phyloP scores from a whole-genome alignment of 35 echinoderm and acorn worm genomes.

The Heliocidaris tuberculata region DNA sequence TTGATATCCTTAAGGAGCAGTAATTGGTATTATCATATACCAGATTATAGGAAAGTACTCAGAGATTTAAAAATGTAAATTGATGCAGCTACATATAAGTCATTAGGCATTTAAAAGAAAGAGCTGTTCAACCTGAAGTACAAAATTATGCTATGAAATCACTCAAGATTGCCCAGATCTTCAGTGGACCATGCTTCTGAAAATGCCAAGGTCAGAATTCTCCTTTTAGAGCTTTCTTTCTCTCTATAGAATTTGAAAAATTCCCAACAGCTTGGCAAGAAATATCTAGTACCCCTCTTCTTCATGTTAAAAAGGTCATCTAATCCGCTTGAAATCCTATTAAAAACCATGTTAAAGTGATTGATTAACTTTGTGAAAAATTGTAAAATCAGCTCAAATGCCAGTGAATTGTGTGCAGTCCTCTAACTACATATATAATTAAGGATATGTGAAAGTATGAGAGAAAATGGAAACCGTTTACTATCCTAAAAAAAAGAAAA shows the following conservation, averaged over 20 bases:
- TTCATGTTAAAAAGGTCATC: constrained; percentile 10
- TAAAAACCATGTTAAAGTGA: too few species aligned
- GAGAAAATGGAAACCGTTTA: too few species aligned
- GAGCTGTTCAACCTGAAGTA: background rate
- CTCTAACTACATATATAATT: too few species aligned
- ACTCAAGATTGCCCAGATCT: background rate
- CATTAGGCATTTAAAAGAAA: background rate
- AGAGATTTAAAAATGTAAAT: background rate
- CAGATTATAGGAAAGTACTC: background rate
- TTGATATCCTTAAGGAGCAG: background rate
- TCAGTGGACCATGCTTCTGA: background rate
- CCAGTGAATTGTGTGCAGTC: too few species aligned
- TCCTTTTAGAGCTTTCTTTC: background rate
- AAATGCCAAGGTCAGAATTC: background rate
- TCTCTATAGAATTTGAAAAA: constrained; percentile 13
- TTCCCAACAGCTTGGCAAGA: background rate
- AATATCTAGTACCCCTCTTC: background rate
- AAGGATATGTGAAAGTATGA: too few species aligned
- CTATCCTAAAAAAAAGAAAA: too few species aligned
- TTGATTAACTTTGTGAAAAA: too few species aligned
- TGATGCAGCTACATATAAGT: background rate
- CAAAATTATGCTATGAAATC: background rate
- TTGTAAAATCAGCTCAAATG: too few species aligned
- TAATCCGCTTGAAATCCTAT: background rate
- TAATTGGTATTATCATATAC: background rate